Base-by-base conservation (phyloP, 2,888 invertebrate species). In the Drosophila melanosoma region DNA sequence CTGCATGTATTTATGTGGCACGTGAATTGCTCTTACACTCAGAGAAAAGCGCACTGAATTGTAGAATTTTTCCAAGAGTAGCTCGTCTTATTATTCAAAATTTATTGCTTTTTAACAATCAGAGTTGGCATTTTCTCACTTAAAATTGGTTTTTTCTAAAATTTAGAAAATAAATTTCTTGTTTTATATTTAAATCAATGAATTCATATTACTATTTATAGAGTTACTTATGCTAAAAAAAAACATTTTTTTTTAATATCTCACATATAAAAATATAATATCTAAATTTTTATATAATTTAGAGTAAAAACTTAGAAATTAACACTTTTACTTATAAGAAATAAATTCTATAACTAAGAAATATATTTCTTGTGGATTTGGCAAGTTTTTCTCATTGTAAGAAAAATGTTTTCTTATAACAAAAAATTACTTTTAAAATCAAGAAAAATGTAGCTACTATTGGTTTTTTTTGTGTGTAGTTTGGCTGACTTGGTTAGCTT, bases 401-500 rank as follows among this genome's bases (percentile, higher is more conserved):
- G 5, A 29, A 29, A 29, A 29, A 29, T 5, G 1, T 5, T 29
- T 29, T 29, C 29, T 6, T 29, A 29, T 6, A 5, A 29, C 29
- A 29, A 29, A 29, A 29, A 29, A 29, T 29, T 6, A 29, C 6
- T 29, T 29, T 29, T 29, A 29, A 29, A 5, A 29, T 5, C 29
- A 29, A 6, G 29, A 29, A 12, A 15, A 12, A 4, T 23, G 0
- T 12, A 1, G 1, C 1, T 8, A 29, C 29, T 29, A n/a, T n/a
- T n/a, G n/a, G n/a, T 29, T 5, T 45, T 45, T 15, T 45, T 15
- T 15, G 3, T 4, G 45, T 45, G 45, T 29, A 29, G 29, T 51
- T 61, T 20, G n/a, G 52, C 53, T 60, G 54, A 70, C 40, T 54
- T 53, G 66, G 35, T 56, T 45, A 58, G 65, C 40, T 48, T 49